Conservation (phyloP, 2,888 invertebrate genomes). For the Xestia c-nigrum region DNA sequence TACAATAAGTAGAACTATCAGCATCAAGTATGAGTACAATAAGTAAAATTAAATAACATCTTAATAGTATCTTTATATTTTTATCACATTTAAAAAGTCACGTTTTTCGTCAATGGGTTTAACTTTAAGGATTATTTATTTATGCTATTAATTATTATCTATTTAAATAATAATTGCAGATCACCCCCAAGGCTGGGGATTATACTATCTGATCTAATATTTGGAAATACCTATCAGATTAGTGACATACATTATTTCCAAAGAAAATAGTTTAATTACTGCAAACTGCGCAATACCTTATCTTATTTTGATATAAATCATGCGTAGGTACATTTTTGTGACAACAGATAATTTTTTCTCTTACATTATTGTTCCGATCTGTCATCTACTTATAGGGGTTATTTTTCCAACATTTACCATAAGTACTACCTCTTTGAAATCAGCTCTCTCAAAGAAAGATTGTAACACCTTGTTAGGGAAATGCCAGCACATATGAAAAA, state of each 20-base stretch:
- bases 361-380: conserved; percentile 29
- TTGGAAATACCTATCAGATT: conserved; percentile 39
- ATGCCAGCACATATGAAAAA: not conserved
- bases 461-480: not conserved
- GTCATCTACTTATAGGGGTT: not conserved
- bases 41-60: no score
- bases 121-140: conserved; percentile 39
- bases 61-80: no score
- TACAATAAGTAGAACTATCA: not conserved
- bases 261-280: conserved; percentile 10
- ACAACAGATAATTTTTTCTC: conserved; percentile 18
- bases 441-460: not conserved
- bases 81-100: conserved; percentile 12
- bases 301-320: conserved; percentile 39
- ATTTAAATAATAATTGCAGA: conserved; percentile 25
- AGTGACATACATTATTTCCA: conserved; percentile 39
- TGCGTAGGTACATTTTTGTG: conserved; percentile 20
- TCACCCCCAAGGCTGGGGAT: conserved; percentile 56
- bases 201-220: conserved; percentile 45
- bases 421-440: not conserved
- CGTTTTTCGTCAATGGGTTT: conserved; percentile 9
- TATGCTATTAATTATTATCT: conserved; percentile 13
- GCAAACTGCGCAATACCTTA: conserved; percentile 58
- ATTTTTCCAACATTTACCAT: not conserved
- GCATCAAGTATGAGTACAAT: not conserved